Evolutionary conservation across 2,113 vertebrate species (phyloP), one percentile per base, ranked within the genome.

Genomic region (Rattus rattus): DNA sequence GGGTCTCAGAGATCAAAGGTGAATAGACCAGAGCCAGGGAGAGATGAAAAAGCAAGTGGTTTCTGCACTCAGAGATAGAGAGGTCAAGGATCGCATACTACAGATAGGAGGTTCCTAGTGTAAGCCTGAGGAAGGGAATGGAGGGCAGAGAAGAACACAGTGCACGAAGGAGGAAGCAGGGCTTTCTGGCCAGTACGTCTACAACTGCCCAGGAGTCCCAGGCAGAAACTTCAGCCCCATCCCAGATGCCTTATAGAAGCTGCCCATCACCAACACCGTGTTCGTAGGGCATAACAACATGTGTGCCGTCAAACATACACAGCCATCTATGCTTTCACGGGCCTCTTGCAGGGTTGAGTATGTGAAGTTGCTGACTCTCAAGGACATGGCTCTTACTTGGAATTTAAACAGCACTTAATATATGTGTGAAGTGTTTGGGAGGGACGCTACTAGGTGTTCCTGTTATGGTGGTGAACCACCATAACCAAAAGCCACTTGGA

Each of bases 251-350:
- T 79, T 47, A 26, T 52, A 67, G 67, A 70, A 52, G 9, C 79
- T 24, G 2, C 70, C 33, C 4, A 86, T 65, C 30, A n/a, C 47
- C 2, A 54, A 11, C n/a, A 10, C 6, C 7, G 20, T 43, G 10
- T 49, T 67, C 22, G 54, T 1, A n/a, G 43, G 63, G 52, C 12
- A 52, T 33, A 22, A 2, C 28, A 33, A 7, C 26, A 87, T 85
- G 22, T 28, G 8, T n/a, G 17, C 17, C 19, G 0, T 11, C 20
- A 10, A 17, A 26, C 14, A 67, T 2, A 14, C 9, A 4, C 0
- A 5, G 1, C 52, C 12, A 26, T 85, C 79, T 88, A 19, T 14
- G 36, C 80, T 72, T 59, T 56, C 16, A n/a, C 16, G 14, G 72
- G 26, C 24, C 24, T 73, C 59, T 75, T 59, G 22, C 36, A 9